phyloP scores from a whole-genome alignment of 1,140 invertebrate genomes.

The Drosophila teissieri region DNA sequence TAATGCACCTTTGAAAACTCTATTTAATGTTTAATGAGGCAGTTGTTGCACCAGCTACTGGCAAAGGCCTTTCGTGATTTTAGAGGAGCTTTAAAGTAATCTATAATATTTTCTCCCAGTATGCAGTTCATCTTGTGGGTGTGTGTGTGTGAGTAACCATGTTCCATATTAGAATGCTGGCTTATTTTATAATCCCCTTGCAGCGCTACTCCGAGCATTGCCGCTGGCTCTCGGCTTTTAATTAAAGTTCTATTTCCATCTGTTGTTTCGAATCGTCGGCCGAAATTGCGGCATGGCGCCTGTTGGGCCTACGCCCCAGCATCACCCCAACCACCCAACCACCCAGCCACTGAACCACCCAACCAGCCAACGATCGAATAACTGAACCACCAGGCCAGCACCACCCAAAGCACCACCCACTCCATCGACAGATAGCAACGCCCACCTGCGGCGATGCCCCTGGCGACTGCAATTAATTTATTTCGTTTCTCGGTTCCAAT shows the following conservation, averaged over 20 bases:
- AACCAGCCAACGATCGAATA: not conserved
- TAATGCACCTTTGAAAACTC: not conserved
- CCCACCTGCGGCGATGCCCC: conserved; percentile 64
- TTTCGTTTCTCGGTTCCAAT: conserved; percentile 40
- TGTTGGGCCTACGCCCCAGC: conserved; percentile 26
- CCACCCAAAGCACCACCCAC: conserved; percentile 33
- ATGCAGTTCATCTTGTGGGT: not conserved
- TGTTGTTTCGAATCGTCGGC: conserved; percentile 54
- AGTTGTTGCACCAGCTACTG: too few relatives aligned
- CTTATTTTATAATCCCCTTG: conserved; percentile 48
- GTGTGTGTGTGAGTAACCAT: conserved; percentile 34
- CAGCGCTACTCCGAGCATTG: conserved; percentile 16
- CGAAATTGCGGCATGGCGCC: conserved; percentile 59
- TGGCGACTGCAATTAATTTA: conserved; percentile 75
- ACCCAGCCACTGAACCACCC: not conserved
- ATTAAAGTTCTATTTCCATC: conserved; percentile 80
- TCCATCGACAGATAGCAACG: conserved; percentile 28
- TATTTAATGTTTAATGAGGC: too few relatives aligned
- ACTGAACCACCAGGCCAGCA: not conserved
- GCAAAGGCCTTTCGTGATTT: too few relatives aligned
- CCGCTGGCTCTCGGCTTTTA: conserved; percentile 52
- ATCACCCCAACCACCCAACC: conserved; percentile 8
- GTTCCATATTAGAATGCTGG: conserved; percentile 60
- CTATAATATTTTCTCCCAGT: not conserved
- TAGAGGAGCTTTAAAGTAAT: too few relatives aligned